Base-by-base conservation (phyloP, 2,113 vertebrate species). In the Ascaphus truei region DNA sequence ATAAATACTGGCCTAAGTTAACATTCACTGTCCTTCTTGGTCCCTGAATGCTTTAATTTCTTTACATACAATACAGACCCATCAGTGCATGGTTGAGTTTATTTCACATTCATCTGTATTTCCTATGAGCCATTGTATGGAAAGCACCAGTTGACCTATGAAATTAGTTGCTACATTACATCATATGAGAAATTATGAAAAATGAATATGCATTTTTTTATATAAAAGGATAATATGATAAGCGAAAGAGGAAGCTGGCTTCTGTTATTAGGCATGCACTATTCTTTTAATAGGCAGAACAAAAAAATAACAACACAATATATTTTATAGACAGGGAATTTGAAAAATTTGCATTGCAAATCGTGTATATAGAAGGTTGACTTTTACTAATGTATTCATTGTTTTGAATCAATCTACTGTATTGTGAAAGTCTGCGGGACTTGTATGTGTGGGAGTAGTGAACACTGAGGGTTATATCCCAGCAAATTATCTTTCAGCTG, bases 401-500 rank as follows among this genome's bases (percentile, higher is more conserved):
- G 86, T 85, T 77, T 84, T 94, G 85, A 94, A 93, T 93, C 82
- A 85, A 57, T 62, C 82, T 85, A 91, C 93, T 93, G 91, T 94
- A 91, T 93, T 93, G 91, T 94, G 83, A 79, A 59, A 27, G 71
- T 71, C 62, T 80, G 73, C 68, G 74, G 75, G 77, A 30, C 73
- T 53, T 16, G 45, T 15, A 5, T 60, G 67, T 83, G 86, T 86
- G 83, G 88, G 88, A 83, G 84, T 58, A 5, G 41, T 81, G 58
- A 62, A 79, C 79, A 80, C 69, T 76, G 73, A 61, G 79, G 74
- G 73, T 66, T 81, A 78, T 81, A 81, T 85, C 83, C 74, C 72
- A 29, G 68, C 41, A 51, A 60, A 69, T 59, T 60, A 60, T 88
- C 83, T 85, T 84, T 88, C 86, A 87, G 80, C 85, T 90, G 84